Percentiles rank a stretch among this genome's conserved stretches.
Conservation (phyloP, 2,797 vertebrate species). For the Nyctalus aviator region DNA sequence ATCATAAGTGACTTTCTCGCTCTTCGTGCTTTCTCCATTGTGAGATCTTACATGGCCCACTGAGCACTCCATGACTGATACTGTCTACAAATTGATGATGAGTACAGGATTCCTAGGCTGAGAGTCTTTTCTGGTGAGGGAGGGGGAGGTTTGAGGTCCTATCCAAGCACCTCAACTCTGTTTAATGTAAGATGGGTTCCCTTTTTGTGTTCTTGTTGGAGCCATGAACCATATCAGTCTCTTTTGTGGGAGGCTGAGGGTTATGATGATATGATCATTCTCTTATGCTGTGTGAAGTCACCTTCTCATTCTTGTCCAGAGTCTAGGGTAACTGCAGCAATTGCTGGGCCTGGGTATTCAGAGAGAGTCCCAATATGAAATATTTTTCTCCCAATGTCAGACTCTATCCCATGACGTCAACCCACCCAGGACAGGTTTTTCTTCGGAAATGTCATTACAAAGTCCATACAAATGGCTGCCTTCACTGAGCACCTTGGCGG, state of each 20-base stretch:
- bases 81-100: conserved; percentile 19
- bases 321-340: neutral
- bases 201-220: neutral
- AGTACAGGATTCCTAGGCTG: neutral
- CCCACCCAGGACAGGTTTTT: neutral
- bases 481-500: neutral
- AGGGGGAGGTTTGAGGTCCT: neutral
- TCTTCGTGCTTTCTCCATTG: neutral
- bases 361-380: neutral
- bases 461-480: conserved; percentile 15
- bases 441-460: conserved; percentile 1
- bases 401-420: neutral
- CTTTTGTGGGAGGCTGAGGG: neutral
- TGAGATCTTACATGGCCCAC: neutral
- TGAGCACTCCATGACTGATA: neutral
- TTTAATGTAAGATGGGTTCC: neutral
- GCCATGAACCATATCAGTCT: neutral
- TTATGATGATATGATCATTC: neutral
- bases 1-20: neutral
- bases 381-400: neutral
- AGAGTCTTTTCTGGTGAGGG: neutral
- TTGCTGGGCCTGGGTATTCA: neutral
- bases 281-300: neutral
- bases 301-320: neutral
- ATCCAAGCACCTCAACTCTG: neutral